Conservation (phyloP, 1,140 invertebrate genomes). For the Aphelinus atriplicis region DNA sequence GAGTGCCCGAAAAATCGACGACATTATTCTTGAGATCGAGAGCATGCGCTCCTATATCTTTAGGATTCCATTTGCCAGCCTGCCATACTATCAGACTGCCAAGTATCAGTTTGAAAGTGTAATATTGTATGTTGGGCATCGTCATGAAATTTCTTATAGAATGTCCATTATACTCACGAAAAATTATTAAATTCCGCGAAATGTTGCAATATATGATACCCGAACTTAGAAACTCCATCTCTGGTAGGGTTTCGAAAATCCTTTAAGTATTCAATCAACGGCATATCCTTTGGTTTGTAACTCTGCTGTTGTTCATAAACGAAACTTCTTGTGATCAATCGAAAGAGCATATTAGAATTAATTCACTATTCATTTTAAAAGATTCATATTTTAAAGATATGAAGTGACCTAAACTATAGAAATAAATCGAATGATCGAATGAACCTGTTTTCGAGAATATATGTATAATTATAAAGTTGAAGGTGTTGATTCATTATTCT, state of each 20-base stretch:
- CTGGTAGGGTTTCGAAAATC: not conserved
- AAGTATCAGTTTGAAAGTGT: not conserved
- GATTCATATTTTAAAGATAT: too few relatives aligned
- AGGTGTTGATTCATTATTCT: too few relatives aligned
- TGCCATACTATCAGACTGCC: slow-evolving; percentile 11
- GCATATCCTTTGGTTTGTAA: not conserved
- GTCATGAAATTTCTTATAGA: slow-evolving; percentile 3
- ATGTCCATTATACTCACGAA: not conserved
- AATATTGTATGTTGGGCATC: not conserved
- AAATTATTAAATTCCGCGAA: slow-evolving; percentile 16
- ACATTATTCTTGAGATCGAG: not conserved
- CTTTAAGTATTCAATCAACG: not conserved
- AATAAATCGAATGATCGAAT: too few relatives aligned
- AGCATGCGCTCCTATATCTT: slow-evolving; percentile 6
- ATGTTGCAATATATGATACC: not conserved
- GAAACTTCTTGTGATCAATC: too few relatives aligned
- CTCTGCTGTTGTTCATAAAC: too few relatives aligned
- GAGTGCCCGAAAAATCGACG: slow-evolving; percentile 22
- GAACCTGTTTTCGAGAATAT: too few relatives aligned
- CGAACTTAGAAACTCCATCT: slow-evolving; percentile 15
- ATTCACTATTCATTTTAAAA: too few relatives aligned
- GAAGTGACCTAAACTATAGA: too few relatives aligned
- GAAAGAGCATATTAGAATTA: too few relatives aligned
- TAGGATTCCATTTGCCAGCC: not conserved
- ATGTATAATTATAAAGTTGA: too few relatives aligned